Base-by-base conservation (phyloP, 2,113 vertebrate genomes). In the Mohoua ochrocephala region DNA sequence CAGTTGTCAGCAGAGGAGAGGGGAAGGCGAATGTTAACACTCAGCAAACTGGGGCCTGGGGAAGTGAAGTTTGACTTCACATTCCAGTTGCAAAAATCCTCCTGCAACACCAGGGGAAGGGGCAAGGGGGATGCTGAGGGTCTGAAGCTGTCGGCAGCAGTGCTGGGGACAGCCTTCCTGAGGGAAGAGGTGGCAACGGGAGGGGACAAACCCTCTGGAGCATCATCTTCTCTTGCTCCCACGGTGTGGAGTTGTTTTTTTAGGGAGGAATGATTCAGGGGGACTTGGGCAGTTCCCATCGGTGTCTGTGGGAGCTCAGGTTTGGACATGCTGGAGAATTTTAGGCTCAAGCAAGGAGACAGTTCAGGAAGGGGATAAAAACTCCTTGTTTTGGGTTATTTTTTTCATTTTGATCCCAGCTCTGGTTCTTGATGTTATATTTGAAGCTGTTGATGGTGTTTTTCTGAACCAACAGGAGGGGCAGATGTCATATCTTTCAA, bases 1-100 rank as follows among this genome's bases (percentile, higher is more conserved):
- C 93, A 94, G 91, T 90, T 91, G 81, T 65, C 87, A 89, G 95
- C 70, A 47, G 94, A 56, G 12, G 85, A 65, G 83, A 21, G 56
- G 80, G 64, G 84, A 74, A 50, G 73, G 87, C 13, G 4, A 90
- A 88, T 21, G 70, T 75, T 87, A 71, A 59, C 22, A 21, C 74
- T 90, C 87, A 39, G 87, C 78, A 87, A 80, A 54, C 68, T n/a
- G 37, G 35, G 73, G 73, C 14, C 1, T 13, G 44, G 84, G 78
- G 70, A 61, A 53, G 53, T 1, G 1, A 89, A 67, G 81, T 26
- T 67, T 70, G 77, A 7, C 74, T 79, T 87, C 37, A 8, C 23
- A 2, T 33, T 49, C 39, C 33, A 3, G 41, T 13, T 56, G 81
- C 26, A 37, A 78, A 76, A 93, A 41, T 14, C 39, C 22, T 20